Base-by-base conservation (phyloP, 2,888 invertebrate species). In the Dynastes maya region DNA sequence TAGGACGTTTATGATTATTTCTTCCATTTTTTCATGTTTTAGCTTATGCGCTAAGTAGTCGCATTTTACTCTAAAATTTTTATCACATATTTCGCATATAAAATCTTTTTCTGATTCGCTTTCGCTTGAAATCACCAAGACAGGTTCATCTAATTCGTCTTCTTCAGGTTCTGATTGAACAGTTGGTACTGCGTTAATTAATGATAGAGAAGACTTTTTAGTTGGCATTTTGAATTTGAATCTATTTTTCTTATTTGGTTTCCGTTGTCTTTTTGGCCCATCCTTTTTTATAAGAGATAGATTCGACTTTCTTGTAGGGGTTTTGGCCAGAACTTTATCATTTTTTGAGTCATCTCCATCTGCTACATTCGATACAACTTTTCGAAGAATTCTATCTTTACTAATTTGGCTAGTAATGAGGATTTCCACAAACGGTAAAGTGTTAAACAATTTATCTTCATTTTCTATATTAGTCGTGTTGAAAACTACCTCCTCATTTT, bases 21-120 rank as follows among this genome's bases (percentile, higher is more conserved):
- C 22, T n/a, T 79, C 77, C 2, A 80, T 78, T 77, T 82, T 81
- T 55, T 79, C 78, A 49, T 82, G 82, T 70, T 78, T 81, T 1
- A 82, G 55, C 2, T 16, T 53, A 51, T 82, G 82, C 9, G 45
- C 13, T 63, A 81, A 70, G n/a, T 70, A 79, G 2, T 82, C 79
- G 13, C 80, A 82, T 13, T 51, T 58, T 40, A 40, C 70, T 2
- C 32, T 53, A 65, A 80, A 82, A 0, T 0, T 55, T 78, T 80
- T 78, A 76, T 82, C 81, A 53, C 82, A 82, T 4, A 78, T 63
- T 16, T 61, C 32, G 61, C 82, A 82, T 0, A 63, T 49, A 3
- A 64, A 49, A 76, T 64, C 40, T 45, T 64, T 9, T 13, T 61
- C 29, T 4, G 22, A 9, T 11, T 74, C 45, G 16, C 22, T 51